Evolutionary conservation across 1,140 invertebrate species (phyloP).

Genomic region (Vanessa tameamea): DNA sequence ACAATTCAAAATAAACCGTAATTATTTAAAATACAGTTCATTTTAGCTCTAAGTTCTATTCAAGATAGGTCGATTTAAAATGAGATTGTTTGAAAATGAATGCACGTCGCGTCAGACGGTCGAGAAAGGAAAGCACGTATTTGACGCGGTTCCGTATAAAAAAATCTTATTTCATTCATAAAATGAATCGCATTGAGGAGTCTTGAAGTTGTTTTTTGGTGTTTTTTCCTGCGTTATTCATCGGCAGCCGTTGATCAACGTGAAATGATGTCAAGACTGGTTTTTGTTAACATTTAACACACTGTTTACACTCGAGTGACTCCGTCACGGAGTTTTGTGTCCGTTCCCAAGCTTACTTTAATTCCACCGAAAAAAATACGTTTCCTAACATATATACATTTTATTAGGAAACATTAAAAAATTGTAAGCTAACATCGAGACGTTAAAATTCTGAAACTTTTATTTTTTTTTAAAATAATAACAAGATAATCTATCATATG

Average conservation of each 20-base stretch:
- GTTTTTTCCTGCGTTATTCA: constrained; percentile 49
- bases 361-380: background rate
- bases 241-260: constrained; percentile 61
- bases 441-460: no score
- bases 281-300: constrained; percentile 68
- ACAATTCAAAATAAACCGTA: constrained; percentile 34
- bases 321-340: constrained; percentile 49
- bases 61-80: constrained; percentile 47
- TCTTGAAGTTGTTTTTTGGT: constrained; percentile 50
- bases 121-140: constrained; percentile 78
- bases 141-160: constrained; percentile 70
- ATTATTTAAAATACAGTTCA: constrained; percentile 14
- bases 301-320: constrained; percentile 65
- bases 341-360: constrained; percentile 7
- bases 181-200: constrained; percentile 75
- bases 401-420: background rate
- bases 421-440: no score
- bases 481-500: no score
- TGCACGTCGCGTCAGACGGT: constrained; percentile 68
- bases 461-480: no score
- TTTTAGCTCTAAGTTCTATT: constrained; percentile 19
- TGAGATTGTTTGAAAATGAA: constrained; percentile 66
- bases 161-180: constrained; percentile 80
- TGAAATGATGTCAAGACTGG: constrained; percentile 70
- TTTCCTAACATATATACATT: background rate